These are phyloP conservation scores for Bagarius yarrelli DNA, from an alignment of 2,113 vertebrate genomes.

Conservation along the genomic window DNA sequence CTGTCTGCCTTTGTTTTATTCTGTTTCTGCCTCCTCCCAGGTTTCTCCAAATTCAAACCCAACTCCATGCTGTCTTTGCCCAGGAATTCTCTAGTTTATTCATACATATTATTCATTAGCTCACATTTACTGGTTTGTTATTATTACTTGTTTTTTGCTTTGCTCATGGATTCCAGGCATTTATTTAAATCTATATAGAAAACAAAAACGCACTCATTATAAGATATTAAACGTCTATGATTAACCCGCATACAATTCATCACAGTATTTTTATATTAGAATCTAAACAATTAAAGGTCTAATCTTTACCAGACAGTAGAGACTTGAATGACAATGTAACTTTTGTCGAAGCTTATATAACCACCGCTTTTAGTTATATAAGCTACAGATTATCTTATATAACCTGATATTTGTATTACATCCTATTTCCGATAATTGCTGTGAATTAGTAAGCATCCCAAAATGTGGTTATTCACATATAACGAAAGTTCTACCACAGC, in stretches of 20 bases:
- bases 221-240: neutral
- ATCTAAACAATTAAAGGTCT: neutral
- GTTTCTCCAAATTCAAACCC: constrained; percentile 6
- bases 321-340: neutral
- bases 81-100: constrained; percentile 16
- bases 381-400: neutral
- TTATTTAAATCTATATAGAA: neutral
- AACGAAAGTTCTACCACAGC: neutral
- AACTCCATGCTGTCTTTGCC: neutral
- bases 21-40: constrained; percentile 9
- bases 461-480: neutral
- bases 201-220: neutral
- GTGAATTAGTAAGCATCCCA: neutral
- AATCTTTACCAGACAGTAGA: neutral
- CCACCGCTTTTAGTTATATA: neutral
- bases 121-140: constrained; percentile 14
- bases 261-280: neutral
- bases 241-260: neutral
- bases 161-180: neutral
- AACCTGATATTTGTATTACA: neutral
- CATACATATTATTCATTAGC: constrained; percentile 11
- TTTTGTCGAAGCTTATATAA: neutral
- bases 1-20: constrained; percentile 19
- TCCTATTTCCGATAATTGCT: neutral
- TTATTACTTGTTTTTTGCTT: neutral